phyloP scores from a whole-genome alignment of 2,113 vertebrate genomes.

The Vanacampus margaritifer region DNA sequence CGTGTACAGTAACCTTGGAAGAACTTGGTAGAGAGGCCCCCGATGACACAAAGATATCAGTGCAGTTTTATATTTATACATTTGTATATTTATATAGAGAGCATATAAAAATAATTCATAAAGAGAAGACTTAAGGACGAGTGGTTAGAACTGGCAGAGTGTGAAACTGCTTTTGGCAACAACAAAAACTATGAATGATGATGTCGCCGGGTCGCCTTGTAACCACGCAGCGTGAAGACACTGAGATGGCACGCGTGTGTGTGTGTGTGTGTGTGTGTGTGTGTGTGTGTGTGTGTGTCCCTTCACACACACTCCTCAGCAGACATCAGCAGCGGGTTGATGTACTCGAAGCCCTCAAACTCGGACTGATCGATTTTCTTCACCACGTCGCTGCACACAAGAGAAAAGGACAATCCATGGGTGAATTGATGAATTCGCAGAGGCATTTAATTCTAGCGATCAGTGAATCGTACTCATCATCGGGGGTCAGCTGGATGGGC shows the following conservation, averaged over 20 bases:
- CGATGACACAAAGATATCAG: constrained; percentile 54
- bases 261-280: neutral
- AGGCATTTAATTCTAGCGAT: no score
- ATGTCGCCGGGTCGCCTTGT: constrained; percentile 44
- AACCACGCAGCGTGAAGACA: constrained; percentile 59
- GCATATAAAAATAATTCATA: constrained; percentile 66
- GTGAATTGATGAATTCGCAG: neutral
- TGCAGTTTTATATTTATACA: constrained; percentile 42
- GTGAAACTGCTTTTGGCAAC: constrained; percentile 74
- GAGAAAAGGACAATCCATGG: neutral
- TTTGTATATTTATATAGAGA: constrained; percentile 41
- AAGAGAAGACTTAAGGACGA: constrained; percentile 71
- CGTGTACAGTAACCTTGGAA: constrained; percentile 52
- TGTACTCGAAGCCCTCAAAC: constrained; percentile 99
- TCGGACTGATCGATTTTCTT: constrained; percentile 99
- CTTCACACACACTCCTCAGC: constrained; percentile 96
- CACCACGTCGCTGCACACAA: constrained; percentile 82
- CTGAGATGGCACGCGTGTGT: constrained; percentile 35
- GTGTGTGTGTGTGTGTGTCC: neutral
- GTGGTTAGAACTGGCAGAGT: constrained; percentile 76
- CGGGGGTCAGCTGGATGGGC: constrained; percentile 96
- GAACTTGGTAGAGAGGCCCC: constrained; percentile 56
- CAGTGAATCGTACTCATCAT: constrained; percentile 89
- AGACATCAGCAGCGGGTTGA: constrained; percentile 98
- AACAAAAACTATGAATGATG: constrained; percentile 43